Conservation (phyloP, 2,797 vertebrate genomes). For the Eutrigla gurnardus region DNA sequence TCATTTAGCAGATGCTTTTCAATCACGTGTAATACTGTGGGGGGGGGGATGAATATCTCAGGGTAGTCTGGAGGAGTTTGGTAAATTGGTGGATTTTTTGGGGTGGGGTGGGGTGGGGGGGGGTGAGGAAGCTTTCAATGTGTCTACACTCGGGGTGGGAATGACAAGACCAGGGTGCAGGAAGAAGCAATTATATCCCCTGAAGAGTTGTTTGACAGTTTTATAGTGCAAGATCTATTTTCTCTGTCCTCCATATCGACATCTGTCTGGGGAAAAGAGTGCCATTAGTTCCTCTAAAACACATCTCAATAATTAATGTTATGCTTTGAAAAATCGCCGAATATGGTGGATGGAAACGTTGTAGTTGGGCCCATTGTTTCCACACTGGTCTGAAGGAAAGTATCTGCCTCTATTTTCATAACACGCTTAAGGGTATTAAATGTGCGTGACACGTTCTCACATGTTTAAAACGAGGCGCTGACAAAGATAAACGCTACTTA, state of each 20-base stretch:
- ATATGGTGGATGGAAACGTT: constrained; percentile 61
- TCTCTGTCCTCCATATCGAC: constrained; percentile 76
- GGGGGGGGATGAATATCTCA: constrained; percentile 65
- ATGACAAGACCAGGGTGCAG: constrained; percentile 77
- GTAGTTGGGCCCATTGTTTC: constrained; percentile 58
- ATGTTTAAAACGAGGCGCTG: constrained; percentile 38
- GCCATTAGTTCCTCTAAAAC: constrained; percentile 69
- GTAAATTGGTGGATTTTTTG: constrained; percentile 71
- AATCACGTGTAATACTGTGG: constrained; percentile 64
- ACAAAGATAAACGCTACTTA: constrained; percentile 45
- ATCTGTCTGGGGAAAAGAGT: constrained; percentile 76
- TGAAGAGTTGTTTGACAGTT: constrained; percentile 83
- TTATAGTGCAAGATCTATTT: constrained; percentile 79
- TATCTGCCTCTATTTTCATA: constrained; percentile 54
- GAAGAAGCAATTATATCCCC: constrained; percentile 83
- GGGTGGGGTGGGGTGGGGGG: constrained; percentile 66
- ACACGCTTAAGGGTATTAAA: constrained; percentile 38
- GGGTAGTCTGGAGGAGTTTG: constrained; percentile 75
- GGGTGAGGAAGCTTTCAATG: constrained; percentile 77
- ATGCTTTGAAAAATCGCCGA: constrained; percentile 68
- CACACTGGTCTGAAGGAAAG: constrained; percentile 29
- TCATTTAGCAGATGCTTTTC: constrained; percentile 81
- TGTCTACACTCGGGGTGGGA: constrained; percentile 74
- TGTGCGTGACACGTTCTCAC: constrained; percentile 37
- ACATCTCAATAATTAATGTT: constrained; percentile 76